Conservation (phyloP, 1,140 invertebrate species). For the Drosophila nebulosa region DNA sequence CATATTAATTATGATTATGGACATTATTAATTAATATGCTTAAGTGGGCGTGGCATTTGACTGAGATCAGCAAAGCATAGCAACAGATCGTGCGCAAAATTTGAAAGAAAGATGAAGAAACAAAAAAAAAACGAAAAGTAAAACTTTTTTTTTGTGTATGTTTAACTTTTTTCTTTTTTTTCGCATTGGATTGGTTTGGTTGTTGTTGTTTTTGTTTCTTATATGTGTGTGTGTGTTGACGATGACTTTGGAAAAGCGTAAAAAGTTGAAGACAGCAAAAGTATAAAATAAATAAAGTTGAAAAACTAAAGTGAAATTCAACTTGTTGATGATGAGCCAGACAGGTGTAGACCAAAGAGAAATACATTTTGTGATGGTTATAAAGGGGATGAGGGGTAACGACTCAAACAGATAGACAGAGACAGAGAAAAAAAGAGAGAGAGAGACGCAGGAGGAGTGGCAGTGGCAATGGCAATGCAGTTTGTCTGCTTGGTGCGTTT, state of each 20-base stretch:
- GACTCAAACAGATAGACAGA: background rate
- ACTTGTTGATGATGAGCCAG: slow-evolving; percentile 25
- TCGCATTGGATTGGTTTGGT: slow-evolving; percentile 6
- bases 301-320: slow-evolving; percentile 73
- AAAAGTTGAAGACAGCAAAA: slow-evolving; percentile 63
- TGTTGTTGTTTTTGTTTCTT: background rate
- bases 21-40: slow-evolving; percentile 60
- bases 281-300: slow-evolving; percentile 66
- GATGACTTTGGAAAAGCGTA: slow-evolving; percentile 75
- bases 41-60: slow-evolving; percentile 56
- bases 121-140: slow-evolving; percentile 53
- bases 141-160: slow-evolving; percentile 31
- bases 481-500: slow-evolving; percentile 45
- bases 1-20: slow-evolving; percentile 50
- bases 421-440: background rate
- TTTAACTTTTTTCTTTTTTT: slow-evolving; percentile 16
- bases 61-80: slow-evolving; percentile 65
- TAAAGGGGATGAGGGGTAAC: background rate
- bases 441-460: background rate
- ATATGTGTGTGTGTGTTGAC: slow-evolving; percentile 34
- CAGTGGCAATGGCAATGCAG: slow-evolving; percentile 40
- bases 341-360: slow-evolving; percentile 20
- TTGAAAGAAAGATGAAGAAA: slow-evolving; percentile 55
- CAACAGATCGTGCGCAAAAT: slow-evolving; percentile 78
- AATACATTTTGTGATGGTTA: slow-evolving; percentile 15